Evolutionary conservation across 2,888 invertebrate genomes (phyloP).

Genomic region (Drosophila merina): DNA sequence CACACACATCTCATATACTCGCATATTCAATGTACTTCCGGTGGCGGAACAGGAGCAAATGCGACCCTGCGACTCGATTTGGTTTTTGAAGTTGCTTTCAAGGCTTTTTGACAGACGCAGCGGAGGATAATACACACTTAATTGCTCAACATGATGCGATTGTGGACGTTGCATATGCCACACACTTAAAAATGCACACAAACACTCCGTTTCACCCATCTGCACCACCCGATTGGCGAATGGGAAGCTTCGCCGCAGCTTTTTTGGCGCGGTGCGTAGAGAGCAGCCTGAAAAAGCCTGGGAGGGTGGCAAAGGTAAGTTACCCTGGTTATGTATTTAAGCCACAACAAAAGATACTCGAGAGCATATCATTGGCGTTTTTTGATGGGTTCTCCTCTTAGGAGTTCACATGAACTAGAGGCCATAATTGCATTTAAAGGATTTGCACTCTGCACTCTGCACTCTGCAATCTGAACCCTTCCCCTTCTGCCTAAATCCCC

Average conservation of each 20-base stretch:
- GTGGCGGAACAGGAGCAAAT: constrained; percentile 66
- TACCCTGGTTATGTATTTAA: constrained; percentile 56
- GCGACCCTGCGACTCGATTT: constrained; percentile 22
- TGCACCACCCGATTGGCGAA: constrained; percentile 69
- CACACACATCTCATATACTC: constrained; percentile 16
- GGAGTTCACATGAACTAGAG: constrained; percentile 53
- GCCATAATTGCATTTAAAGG: constrained; percentile 75
- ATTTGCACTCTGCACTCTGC: constrained; percentile 41
- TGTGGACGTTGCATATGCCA: constrained; percentile 64
- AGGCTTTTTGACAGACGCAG: constrained; percentile 75
- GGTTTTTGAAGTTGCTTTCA: constrained; percentile 67
- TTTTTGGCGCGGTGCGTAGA: constrained; percentile 38
- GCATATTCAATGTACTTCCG: constrained; percentile 76
- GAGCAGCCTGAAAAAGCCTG: constrained; percentile 16
- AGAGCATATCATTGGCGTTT: constrained; percentile 74
- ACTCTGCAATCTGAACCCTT: background rate
- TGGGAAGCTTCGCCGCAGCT: constrained; percentile 55
- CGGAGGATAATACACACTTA: constrained; percentile 79
- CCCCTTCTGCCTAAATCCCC: background rate
- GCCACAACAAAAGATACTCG: constrained; percentile 74
- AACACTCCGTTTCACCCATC: constrained; percentile 25
- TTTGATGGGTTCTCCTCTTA: constrained; percentile 49
- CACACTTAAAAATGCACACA: constrained; percentile 19
- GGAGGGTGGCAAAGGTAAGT: constrained; percentile 16
- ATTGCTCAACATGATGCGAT: constrained; percentile 81